phyloP scores from a whole-genome alignment of 1,140 invertebrate genomes.

The Manduca sexta region DNA sequence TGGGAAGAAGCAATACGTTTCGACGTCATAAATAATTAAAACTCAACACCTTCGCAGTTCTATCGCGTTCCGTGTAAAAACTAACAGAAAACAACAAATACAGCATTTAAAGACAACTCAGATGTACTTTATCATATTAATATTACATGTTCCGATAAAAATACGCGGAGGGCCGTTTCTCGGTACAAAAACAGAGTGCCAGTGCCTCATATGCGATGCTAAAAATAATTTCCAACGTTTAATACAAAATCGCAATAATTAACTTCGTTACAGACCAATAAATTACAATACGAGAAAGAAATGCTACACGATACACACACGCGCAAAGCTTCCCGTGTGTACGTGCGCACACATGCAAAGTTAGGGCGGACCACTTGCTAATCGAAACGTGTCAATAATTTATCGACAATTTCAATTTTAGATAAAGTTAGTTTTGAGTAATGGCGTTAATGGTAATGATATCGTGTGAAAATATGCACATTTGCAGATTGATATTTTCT shows the following conservation, averaged over 20 bases:
- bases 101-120: no score
- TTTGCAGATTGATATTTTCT: no score
- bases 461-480: neutral
- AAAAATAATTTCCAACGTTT: conserved; percentile 72
- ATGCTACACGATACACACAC: conserved; percentile 55
- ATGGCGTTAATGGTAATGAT: conserved; percentile 4
- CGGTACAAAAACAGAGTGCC: conserved; percentile 38
- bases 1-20: no score
- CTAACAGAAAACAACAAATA: no score
- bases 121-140: conserved; percentile 6
- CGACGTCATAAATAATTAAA: no score
- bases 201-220: conserved; percentile 40
- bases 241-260: conserved; percentile 73
- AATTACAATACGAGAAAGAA: conserved; percentile 72
- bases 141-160: conserved; percentile 5
- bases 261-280: conserved; percentile 72
- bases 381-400: conserved; percentile 7
- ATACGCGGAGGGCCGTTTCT: conserved; percentile 29
- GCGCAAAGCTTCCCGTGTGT: conserved; percentile 1
- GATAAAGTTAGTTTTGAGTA: conserved; percentile 5
- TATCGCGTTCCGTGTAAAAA: no score
- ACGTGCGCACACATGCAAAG: conserved; percentile 18
- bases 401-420: conserved; percentile 10
- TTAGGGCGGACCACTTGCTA: conserved; percentile 19
- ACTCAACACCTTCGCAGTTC: no score